phyloP scores from a whole-genome alignment of 1,140 invertebrate genomes.

The Penaeus vannamei region DNA sequence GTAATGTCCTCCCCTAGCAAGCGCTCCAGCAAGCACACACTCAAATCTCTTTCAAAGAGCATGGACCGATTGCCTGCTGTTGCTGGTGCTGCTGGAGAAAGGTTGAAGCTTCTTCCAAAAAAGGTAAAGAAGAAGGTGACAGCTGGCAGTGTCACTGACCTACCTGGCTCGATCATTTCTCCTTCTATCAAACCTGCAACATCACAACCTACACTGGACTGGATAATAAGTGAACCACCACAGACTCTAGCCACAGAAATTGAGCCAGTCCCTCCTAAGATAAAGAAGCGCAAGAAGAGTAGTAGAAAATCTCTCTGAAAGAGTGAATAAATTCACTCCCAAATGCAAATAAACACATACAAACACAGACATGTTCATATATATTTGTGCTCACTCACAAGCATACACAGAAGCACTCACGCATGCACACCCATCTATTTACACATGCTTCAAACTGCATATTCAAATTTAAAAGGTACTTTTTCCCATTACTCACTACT shows the following conservation, averaged over 20 bases:
- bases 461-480: no score
- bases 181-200: constrained; percentile 56
- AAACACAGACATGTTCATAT: no score
- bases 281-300: constrained; percentile 57
- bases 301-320: constrained; percentile 55
- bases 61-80: constrained; percentile 58
- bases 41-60: constrained; percentile 59
- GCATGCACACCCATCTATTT: no score
- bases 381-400: no score
- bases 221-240: constrained; percentile 57
- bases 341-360: no score
- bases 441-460: no score
- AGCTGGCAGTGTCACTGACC: constrained; percentile 54
- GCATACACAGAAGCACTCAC: no score
- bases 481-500: no score
- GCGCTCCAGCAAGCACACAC: constrained; percentile 56
- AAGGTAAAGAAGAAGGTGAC: constrained; percentile 61
- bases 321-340: background rate
- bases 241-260: constrained; percentile 49
- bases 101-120: constrained; percentile 57
- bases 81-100: constrained; percentile 53
- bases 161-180: constrained; percentile 53
- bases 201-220: constrained; percentile 54
- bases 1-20: constrained; percentile 56
- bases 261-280: constrained; percentile 53